Conservation (phyloP, 2,888 invertebrate genomes). For the Luperina testacea region DNA sequence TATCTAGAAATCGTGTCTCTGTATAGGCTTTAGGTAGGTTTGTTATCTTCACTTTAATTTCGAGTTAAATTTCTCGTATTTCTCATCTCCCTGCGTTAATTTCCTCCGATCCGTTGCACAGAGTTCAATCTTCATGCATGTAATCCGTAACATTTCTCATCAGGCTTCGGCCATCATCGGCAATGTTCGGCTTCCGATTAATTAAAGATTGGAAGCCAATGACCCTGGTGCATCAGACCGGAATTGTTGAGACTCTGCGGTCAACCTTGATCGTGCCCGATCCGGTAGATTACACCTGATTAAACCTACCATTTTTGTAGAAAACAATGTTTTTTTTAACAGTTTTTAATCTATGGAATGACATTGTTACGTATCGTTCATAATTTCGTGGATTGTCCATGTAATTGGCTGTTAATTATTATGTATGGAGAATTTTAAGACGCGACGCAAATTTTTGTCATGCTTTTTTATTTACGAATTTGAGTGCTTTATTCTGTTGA, state of each 20-base stretch:
- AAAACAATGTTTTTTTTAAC: conserved; percentile 4
- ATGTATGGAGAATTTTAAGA: conserved; percentile 28
- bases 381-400: conserved; percentile 42
- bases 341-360: conserved; percentile 24
- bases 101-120: conserved; percentile 3
- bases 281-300: conserved; percentile 30
- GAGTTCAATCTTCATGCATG: conserved; percentile 60
- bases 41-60: neutral
- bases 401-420: conserved; percentile 39
- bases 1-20: neutral
- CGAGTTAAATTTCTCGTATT: neutral
- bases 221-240: conserved; percentile 62
- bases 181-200: conserved; percentile 63
- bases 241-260: conserved; percentile 43
- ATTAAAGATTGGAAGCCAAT: conserved; percentile 58
- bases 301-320: conserved; percentile 10
- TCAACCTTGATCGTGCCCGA: conserved; percentile 32
- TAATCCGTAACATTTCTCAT: conserved; percentile 57
- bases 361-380: conserved; percentile 18
- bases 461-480: neutral
- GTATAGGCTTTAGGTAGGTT: too few relatives aligned
- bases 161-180: conserved; percentile 46
- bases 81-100: conserved; percentile 5
- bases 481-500: neutral
- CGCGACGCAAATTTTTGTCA: neutral